Evolutionary conservation across 2,888 invertebrate species (phyloP), one percentile per base, ranked within the genome.

Genomic region (Deilephila elpenor): DNA sequence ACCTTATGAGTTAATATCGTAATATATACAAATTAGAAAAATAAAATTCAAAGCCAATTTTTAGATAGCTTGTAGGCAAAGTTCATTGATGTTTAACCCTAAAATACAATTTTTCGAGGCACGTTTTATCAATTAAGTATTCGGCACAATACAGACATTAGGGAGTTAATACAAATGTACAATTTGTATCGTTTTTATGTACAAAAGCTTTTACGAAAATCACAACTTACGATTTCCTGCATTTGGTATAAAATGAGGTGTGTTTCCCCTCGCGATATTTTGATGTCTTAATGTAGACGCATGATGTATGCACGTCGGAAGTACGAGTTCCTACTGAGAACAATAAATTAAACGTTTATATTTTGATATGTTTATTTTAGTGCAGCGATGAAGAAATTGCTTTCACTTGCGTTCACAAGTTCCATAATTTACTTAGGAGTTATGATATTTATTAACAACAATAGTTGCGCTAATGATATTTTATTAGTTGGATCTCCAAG

Each of bases 251-350:
- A 88, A 88, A 85, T 88, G 86, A 89, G 88, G 90, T 82, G 89
- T 88, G 88, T 86, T 87, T 84, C 84, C 84, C 91, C 85, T 84
- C 79, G 80, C 80, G 79, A 74, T 80, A 82, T 87, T 88, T 86
- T 90, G 91, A 93, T 93, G 89, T 92, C 93, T 92, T 93, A 93
- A 93, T 93, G 89, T 87, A 87, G 91, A 88, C 81, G 89, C 81
- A 84, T 92, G 92, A 93, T 92, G 89, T 89, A 93, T 91, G 91
- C 85, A 83, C 78, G 76, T 86, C 91, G 93, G 93, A 93, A 92
- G 86, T 82, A 78, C 77, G 79, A 83, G 83, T 87, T 84, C 83
- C 85, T 75, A 77, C 73, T 77, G 78, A 78, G 53, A 77, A 77
- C 79, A 83, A 83, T 85, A 83, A 79, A 78, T 80, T 82, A 82